Evolutionary conservation across 2,888 invertebrate species (phyloP), one percentile per base, ranked within the genome.

Genomic region (Amphiduros pacificus): DNA sequence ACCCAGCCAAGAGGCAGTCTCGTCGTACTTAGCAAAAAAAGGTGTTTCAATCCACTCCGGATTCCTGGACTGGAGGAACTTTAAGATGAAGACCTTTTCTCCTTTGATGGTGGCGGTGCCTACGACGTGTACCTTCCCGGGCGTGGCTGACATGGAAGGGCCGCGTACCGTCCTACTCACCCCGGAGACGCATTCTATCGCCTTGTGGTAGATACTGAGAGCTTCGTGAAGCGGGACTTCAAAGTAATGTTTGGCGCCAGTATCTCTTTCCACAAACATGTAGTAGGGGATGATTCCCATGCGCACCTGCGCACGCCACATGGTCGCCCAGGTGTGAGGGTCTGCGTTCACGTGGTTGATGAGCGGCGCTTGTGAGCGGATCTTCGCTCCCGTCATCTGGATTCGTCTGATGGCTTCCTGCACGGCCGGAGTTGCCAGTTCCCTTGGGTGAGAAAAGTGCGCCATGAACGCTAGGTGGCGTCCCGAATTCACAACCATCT

Each of bases 181-280:
- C 22, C 61, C 61, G 3, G 61, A 61, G 2, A 61, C 36, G 11
- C 29, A 22, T 4, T 31, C 29, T 2, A 44, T 22, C 3, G 61
- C 61, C 49, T 55, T 24, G 22, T 29, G 44, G 49, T 55, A 61
- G 20, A 61, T 61, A 6, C 28, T 6, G 31, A 61, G 26, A 22
- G 55, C 61, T 29, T 50, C 20, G 2, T 20, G 55, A 6, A 57
- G 36, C 22, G 56, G 51, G 2, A 61, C 56, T 32, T 61, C 61
- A 41, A 61, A 61, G 51, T 61, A 61, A 28, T 57, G 61, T 31
- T 57, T 61, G 52, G 61, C 56, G 1, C 61, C 61, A 1, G 56
- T 61, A 27, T 57, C 56, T 31, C 61, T 24, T 41, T 56, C 57
- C 2, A 61, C 51, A 29, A 61, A 61, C 61, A 61, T 61, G 55